These are phyloP conservation scores for Scomber scombrus DNA, from an alignment of 2,113 vertebrate genomes.

Conservation along the genomic window DNA sequence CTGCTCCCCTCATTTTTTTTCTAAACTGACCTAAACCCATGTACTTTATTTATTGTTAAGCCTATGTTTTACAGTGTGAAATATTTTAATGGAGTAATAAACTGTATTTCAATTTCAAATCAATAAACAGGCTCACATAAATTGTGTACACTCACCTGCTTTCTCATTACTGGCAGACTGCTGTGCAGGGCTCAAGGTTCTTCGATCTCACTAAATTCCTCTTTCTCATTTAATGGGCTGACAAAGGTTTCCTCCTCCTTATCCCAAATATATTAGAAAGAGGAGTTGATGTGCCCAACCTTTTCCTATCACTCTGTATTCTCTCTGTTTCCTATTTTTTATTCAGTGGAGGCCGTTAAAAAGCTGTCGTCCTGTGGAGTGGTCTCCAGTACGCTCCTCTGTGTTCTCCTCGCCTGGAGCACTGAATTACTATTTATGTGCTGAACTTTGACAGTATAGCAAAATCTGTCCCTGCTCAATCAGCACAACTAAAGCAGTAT, in stretches of 20 bases:
- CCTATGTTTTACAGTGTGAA: constrained; percentile 36
- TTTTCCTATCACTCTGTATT: constrained; percentile 48
- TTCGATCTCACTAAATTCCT: constrained; percentile 46
- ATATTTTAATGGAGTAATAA: constrained; percentile 48
- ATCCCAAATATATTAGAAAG: constrained; percentile 51
- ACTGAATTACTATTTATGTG: constrained; percentile 83
- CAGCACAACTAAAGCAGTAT: constrained; percentile 53
- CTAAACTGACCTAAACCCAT: background rate
- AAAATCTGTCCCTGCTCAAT: constrained; percentile 64
- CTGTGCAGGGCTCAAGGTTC: constrained; percentile 32
- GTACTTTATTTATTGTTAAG: constrained; percentile 25
- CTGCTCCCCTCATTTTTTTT: constrained; percentile 20
- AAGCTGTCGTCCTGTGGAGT: constrained; percentile 74
- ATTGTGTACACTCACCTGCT: constrained; percentile 28
- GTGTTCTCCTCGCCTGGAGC: constrained; percentile 76
- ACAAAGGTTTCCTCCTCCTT: constrained; percentile 35
- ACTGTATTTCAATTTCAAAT: constrained; percentile 56
- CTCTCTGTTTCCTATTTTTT: constrained; percentile 66
- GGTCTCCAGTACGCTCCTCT: constrained; percentile 68
- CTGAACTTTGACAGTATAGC: constrained; percentile 81
- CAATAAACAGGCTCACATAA: constrained; percentile 32
- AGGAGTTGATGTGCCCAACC: constrained; percentile 29
- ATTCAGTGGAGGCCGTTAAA: constrained; percentile 76
- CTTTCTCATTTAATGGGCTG: constrained; percentile 45
- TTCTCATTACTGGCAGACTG: constrained; percentile 30